phyloP scores from a whole-genome alignment of 2,113 vertebrate genomes.

The Sylvicapra grimmia region DNA sequence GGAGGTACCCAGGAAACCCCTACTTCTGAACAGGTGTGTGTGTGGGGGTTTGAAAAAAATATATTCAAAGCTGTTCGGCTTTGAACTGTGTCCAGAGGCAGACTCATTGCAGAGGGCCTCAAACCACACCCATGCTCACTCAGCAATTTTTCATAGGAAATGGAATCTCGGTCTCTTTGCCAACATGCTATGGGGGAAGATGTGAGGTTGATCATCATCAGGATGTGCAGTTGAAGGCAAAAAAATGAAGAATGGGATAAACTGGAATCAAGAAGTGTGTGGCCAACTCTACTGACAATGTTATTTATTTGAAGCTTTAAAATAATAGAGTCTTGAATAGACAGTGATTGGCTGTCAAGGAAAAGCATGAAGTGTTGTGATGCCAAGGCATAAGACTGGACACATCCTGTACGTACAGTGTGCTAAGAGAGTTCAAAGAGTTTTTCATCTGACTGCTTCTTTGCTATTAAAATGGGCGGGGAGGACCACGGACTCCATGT shows the following conservation, averaged over 20 bases:
- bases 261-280: background rate
- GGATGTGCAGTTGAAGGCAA: background rate
- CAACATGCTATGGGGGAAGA: background rate
- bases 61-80: background rate
- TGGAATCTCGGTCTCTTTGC: background rate
- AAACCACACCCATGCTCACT: background rate
- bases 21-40: no score
- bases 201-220: background rate
- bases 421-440: background rate
- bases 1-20: background rate
- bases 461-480: background rate
- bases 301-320: background rate
- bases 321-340: background rate
- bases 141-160: background rate
- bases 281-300: background rate
- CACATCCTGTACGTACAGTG: background rate
- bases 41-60: background rate
- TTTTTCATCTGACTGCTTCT: background rate
- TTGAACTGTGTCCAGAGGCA: background rate
- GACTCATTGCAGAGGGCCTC: background rate
- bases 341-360: background rate
- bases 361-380: background rate
- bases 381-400: background rate
- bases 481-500: fast-evolving
- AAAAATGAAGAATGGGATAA: background rate